phyloP scores from a whole-genome alignment of 2,113 vertebrate genomes.

The Datnioides undecimradiatus region DNA sequence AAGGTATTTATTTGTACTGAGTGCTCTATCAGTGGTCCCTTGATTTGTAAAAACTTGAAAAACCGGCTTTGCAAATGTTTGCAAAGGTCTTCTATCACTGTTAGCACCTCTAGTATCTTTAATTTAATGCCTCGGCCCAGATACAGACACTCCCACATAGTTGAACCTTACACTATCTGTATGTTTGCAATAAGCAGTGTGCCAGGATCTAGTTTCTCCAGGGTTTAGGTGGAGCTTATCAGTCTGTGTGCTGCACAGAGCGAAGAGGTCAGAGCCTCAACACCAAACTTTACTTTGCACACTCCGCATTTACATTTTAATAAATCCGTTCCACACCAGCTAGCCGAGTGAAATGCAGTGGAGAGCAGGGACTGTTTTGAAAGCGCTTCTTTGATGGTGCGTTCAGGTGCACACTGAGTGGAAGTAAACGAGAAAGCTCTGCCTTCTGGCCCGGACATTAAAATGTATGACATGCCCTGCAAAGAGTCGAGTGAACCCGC shows the following conservation, averaged over 20 bases:
- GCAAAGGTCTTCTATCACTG: too few species aligned
- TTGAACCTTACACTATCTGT: too few species aligned
- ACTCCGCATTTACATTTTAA: conserved; percentile 37
- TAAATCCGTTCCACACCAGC: conserved; percentile 9
- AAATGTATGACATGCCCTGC: background rate
- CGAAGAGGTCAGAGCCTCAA: conserved; percentile 4
- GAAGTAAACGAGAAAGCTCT: background rate
- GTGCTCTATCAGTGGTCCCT: background rate
- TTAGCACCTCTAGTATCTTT: background rate
- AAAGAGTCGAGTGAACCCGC: background rate
- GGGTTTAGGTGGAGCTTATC: background rate
- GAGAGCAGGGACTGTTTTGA: background rate
- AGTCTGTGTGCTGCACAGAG: background rate
- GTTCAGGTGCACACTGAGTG: background rate
- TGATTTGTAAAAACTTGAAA: too few species aligned
- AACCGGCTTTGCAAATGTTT: background rate
- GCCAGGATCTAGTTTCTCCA: conserved; percentile 1
- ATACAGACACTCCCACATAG: background rate
- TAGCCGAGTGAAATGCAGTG: background rate
- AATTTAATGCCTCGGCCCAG: background rate
- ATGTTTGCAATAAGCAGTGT: background rate
- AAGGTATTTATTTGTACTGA: background rate
- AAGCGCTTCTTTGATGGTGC: conserved; percentile 7
- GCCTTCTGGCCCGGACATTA: background rate
- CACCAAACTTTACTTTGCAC: background rate